A percentile compares a stretch with the other conserved stretches of the same genome.
Conservation (phyloP, 1,140 invertebrate genomes). For the Xylocopa sonorina region DNA sequence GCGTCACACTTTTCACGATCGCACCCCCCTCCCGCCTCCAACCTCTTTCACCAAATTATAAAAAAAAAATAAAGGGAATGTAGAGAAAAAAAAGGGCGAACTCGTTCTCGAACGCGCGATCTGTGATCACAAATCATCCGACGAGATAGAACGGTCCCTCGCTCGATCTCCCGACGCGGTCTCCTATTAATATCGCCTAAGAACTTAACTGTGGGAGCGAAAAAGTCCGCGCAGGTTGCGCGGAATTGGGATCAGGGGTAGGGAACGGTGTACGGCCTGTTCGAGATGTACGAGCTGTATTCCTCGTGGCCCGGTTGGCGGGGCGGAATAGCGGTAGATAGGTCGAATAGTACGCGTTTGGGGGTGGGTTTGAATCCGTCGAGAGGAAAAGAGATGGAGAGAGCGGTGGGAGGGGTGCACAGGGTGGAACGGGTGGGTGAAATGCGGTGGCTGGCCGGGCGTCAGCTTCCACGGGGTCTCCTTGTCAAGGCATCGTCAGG, state of each 20-base stretch:
- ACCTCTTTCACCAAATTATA: neutral
- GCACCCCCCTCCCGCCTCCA: neutral
- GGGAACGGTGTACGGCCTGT: slow-evolving; percentile 46
- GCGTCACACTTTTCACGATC: neutral
- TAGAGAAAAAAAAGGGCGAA: neutral
- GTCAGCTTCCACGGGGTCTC: slow-evolving; percentile 64
- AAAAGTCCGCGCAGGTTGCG: slow-evolving; percentile 63
- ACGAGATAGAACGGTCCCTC: neutral
- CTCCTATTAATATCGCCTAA: slow-evolving; percentile 61
- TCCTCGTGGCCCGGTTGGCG: slow-evolving; percentile 24
- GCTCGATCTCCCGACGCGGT: slow-evolving; percentile 17
- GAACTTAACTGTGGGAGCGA: slow-evolving; percentile 66
- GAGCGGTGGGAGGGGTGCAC: neutral
- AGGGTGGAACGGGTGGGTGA: slow-evolving; percentile 35
- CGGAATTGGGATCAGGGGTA: slow-evolving; percentile 58
- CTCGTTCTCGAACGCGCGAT: neutral
- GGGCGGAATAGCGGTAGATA: slow-evolving; percentile 34
- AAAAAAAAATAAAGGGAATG: neutral
- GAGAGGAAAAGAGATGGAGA: slow-evolving; percentile 1
- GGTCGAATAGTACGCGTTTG: slow-evolving; percentile 50
- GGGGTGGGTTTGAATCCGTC: slow-evolving; percentile 41
- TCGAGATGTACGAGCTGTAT: slow-evolving; percentile 67
- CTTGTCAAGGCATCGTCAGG: slow-evolving; percentile 14
- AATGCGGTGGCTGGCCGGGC: slow-evolving; percentile 63
- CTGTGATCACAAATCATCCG: slow-evolving; percentile 40